Conservation (phyloP, 1,140 invertebrate genomes). For the Diploscapter pachys region DNA sequence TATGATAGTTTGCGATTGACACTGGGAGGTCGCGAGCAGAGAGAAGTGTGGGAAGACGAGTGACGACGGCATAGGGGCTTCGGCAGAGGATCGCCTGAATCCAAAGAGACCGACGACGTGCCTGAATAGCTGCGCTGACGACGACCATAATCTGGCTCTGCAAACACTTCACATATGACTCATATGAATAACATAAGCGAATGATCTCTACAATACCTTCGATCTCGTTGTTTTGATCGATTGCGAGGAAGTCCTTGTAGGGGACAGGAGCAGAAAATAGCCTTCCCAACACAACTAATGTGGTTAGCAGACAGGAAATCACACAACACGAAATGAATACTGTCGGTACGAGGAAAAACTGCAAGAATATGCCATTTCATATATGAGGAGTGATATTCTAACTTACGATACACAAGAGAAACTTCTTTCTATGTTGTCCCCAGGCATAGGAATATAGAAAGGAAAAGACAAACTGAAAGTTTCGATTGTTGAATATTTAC, state of each 20-base stretch:
- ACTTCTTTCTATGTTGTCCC: conserved; percentile 39
- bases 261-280: conserved; percentile 31
- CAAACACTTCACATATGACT: too few species aligned
- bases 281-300: conserved; percentile 34
- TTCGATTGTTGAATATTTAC: too few species aligned
- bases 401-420: conserved; percentile 34
- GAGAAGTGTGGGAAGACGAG: conserved; percentile 7
- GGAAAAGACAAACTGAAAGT: conserved; percentile 26
- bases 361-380: background rate
- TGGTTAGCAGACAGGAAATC: conserved; percentile 33
- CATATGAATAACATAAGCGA: too few species aligned
- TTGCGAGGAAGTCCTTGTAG: conserved; percentile 32
- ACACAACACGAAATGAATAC: conserved; percentile 31
- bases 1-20: conserved; percentile 28
- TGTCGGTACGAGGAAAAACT: conserved; percentile 36
- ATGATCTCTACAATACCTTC: too few species aligned
- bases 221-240: too few species aligned
- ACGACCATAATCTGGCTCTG: background rate
- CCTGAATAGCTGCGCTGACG: conserved; percentile 28
- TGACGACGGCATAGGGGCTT: conserved; percentile 37
- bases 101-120: conserved; percentile 25
- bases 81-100: conserved; percentile 29
- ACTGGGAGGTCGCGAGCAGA: conserved; percentile 17
- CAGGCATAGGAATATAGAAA: conserved; percentile 38
- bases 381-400: background rate